Base-by-base conservation (phyloP, 2,888 invertebrate genomes). In the Latheticus oryzae region DNA sequence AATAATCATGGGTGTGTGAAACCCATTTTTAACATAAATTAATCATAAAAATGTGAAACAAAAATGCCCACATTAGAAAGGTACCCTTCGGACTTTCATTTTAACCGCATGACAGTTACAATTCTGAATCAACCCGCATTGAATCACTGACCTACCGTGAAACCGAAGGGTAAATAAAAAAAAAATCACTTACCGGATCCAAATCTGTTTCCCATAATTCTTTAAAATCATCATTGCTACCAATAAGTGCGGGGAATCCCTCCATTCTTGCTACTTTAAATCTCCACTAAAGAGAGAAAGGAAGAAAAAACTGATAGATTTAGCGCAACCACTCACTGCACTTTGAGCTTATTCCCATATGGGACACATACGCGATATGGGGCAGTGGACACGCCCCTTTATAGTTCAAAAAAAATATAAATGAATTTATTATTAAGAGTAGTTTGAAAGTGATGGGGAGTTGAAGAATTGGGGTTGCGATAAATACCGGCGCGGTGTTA, bases 171-270 rank as follows among this genome's bases (percentile, higher is more conserved):
- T 37, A 9, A 5, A 3, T 11, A 9, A 5, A 2, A 7, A 3
- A 7, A 5, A 26, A 2, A 15, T 2, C 8, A 84, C 88, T 88
- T 78, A 89, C 89, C 87, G 89, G 87, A 82, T 89, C 89, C 76
- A 90, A 83, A 81, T 89, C 89, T 72, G 88, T 85, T 77, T 90
- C 90, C 89, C 90, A 90, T 74, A 90, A 83, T 79, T 90, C 90
- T 82, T 87, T 87, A 74, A 90, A 83, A 80, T 86, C 86, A 68
- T 87, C 86, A 62, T 84, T 82, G 1, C 66, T 64, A 71, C 84
- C 85, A 77, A 85, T 85, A 79, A 52, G 24, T 4, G 50, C 26
- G 26, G 57, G 45, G 24, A 57, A 57, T 5, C 33, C 57, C 24
- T 57, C 57, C 57, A 57, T 57, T 12, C 12, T 28, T 17, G 9